These are phyloP conservation scores for Tinamus major DNA, from an alignment of 2,797 vertebrate species.

Conservation along the genomic window DNA sequence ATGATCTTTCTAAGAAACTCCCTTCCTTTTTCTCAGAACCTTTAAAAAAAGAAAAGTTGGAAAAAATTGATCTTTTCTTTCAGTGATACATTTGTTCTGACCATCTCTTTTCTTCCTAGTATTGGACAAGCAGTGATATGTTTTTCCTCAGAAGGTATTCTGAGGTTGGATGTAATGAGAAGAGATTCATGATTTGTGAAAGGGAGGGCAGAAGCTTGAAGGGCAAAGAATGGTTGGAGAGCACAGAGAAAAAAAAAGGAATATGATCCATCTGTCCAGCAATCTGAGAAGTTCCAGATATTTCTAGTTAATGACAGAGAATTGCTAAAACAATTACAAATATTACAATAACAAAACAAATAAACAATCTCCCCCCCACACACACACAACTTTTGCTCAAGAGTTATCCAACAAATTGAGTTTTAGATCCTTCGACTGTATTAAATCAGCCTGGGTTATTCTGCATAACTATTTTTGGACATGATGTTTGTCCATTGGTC, in stretches of 20 bases:
- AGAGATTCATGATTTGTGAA: background rate
- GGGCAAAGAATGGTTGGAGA: background rate
- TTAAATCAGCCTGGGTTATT: background rate
- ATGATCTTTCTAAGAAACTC: background rate
- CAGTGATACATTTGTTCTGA: background rate
- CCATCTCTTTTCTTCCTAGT: background rate
- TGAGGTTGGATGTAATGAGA: background rate
- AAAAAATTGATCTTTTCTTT: background rate
- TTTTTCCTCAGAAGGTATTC: background rate
- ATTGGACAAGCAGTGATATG: background rate
- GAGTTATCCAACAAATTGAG: background rate
- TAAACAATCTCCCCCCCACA: background rate
- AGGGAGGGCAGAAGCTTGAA: background rate
- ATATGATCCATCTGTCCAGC: background rate
- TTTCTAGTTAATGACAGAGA: background rate
- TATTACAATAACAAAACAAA: background rate
- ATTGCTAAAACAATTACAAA: background rate
- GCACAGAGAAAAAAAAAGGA: background rate
- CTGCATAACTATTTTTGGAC: fast-evolving
- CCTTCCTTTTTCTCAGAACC: background rate
- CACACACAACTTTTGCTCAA: background rate
- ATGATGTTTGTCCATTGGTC: background rate
- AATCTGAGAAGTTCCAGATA: background rate
- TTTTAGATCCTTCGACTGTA: background rate
- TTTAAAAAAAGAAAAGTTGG: background rate